Conservation (phyloP, 2,797 vertebrate genomes). For the Peromyscus melanophrys region DNA sequence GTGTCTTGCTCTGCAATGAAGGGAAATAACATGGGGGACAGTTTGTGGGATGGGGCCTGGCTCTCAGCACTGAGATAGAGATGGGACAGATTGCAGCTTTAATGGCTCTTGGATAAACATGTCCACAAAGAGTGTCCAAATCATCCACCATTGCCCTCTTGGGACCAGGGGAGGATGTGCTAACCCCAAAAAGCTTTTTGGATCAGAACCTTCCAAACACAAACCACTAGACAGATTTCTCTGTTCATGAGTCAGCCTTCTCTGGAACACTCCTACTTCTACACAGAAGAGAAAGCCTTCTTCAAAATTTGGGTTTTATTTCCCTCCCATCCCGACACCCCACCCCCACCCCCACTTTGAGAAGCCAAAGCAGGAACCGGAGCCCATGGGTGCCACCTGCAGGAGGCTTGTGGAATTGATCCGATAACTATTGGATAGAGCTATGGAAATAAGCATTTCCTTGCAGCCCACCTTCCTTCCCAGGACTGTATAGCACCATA, state of each 20-base stretch:
- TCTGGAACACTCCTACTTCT: background rate
- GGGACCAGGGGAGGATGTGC: background rate
- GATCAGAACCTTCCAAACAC: background rate
- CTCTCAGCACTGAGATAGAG: background rate
- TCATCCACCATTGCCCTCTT: background rate
- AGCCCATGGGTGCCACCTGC: constrained; percentile 48
- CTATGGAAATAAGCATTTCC: rapidly evolving
- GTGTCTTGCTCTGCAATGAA: background rate
- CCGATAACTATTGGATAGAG: background rate
- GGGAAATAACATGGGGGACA: background rate
- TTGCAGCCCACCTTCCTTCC: rapidly evolving
- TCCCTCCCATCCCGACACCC: rapidly evolving
- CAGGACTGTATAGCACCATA: rapidly evolving
- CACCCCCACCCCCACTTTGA: background rate
- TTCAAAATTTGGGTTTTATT: background rate
- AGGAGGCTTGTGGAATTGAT: constrained; percentile 48
- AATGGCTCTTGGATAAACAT: background rate
- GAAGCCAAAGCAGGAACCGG: background rate
- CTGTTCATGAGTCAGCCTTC: background rate
- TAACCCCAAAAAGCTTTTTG: background rate
- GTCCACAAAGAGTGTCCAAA: background rate
- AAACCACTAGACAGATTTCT: background rate
- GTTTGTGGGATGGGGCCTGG: background rate
- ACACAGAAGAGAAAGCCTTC: background rate
- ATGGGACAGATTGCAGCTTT: background rate